phyloP scores from a whole-genome alignment of 2,113 vertebrate genomes.

The Myocastor coypus region DNA sequence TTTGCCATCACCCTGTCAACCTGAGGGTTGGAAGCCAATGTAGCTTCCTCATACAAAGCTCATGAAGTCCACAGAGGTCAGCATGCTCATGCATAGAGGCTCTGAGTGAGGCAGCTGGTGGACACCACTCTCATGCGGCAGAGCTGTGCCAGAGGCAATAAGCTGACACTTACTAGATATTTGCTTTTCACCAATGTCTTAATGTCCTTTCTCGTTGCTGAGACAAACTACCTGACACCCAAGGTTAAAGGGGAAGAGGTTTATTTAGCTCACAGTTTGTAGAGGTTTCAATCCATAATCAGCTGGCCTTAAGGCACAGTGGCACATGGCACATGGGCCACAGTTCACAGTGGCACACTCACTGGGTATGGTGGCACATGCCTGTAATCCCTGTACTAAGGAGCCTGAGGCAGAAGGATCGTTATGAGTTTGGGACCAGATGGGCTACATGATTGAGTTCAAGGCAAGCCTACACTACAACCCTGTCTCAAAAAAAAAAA shows the following conservation, averaged over 20 bases:
- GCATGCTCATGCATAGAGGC: background rate
- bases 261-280: background rate
- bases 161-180: background rate
- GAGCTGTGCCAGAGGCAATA: background rate
- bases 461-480: background rate
- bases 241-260: background rate
- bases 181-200: background rate
- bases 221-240: background rate
- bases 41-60: background rate
- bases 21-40: background rate
- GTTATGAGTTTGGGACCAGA: background rate
- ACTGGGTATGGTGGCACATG: background rate
- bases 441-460: background rate
- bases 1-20: background rate
- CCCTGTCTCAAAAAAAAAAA: background rate
- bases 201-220: background rate
- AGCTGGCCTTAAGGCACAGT: background rate
- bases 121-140: background rate
- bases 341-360: background rate
- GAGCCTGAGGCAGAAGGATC: background rate
- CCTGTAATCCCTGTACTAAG: background rate
- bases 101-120: background rate
- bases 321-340: background rate
- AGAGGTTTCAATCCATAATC: background rate
- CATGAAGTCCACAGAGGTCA: background rate